These are phyloP conservation scores for Labeo catla DNA, from an alignment of 2,113 vertebrate species.

Conservation along the genomic window DNA sequence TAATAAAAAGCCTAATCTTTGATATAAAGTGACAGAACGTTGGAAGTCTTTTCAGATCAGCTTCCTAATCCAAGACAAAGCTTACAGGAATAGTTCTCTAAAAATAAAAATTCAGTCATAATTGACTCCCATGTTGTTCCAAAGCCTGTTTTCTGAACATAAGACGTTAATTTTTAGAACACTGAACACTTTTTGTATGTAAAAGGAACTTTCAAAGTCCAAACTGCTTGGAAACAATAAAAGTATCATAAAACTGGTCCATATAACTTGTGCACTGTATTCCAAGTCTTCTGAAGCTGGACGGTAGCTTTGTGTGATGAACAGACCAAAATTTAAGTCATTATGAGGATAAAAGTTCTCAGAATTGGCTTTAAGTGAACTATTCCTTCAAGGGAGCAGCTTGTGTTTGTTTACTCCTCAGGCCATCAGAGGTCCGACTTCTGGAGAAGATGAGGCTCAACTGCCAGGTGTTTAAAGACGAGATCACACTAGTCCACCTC, in stretches of 20 bases:
- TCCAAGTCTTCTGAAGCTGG: background rate
- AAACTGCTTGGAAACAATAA: background rate
- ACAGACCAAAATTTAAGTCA: background rate
- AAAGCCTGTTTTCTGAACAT: background rate
- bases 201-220: background rate
- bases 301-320: background rate
- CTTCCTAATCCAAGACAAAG: background rate
- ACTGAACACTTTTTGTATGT: background rate
- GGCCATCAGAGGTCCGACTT: slow-evolving; percentile 70
- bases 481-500: slow-evolving; percentile 72
- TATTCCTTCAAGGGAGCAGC: background rate
- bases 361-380: background rate
- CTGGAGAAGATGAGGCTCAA: slow-evolving; percentile 74
- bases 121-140: background rate
- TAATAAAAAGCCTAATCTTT: background rate
- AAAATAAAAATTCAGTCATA: background rate
- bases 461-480: slow-evolving; percentile 77
- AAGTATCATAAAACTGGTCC: background rate
- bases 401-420: slow-evolving; percentile 51
- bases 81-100: background rate
- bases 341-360: no score
- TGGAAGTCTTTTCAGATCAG: slow-evolving; percentile 6
- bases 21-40: slow-evolving; percentile 20
- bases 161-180: background rate
- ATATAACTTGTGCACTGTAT: background rate